Base-by-base conservation (phyloP, 2,888 invertebrate genomes). In the Lacanobia oleracea region DNA sequence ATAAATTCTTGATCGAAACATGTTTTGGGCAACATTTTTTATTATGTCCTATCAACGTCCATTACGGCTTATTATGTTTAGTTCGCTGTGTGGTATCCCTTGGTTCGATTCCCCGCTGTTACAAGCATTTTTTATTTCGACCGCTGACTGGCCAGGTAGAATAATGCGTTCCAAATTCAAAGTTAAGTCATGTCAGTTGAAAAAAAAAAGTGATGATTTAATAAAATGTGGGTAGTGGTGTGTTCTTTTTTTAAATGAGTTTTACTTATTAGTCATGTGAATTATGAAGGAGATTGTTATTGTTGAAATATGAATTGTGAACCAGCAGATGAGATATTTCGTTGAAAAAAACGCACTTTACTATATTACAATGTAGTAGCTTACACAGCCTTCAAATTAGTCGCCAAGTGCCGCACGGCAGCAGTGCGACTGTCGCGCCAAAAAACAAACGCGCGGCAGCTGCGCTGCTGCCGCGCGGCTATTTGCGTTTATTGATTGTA, bases 21-120 rank as follows among this genome's bases (percentile, higher is more conserved):
- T 82, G 81, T 74, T 75, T 83, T n/a, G 72, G 67, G 62, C 65
- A 48, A 57, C 71, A 72, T 89, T 89, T 91, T 91, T 91, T 89
- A 88, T 90, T 83, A 84, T 82, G 86, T 79, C 89, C 90, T 91
- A 93, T 93, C 92, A 91, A 80, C 90, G 91, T 91, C 89, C 93
- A 94, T 94, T 94, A 94, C 90, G 75, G 89, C 89, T 91, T 92
- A 94, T 94, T 93, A 94, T 92, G 92, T 91, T 91, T 89, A 91
- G 91, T 92, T 90, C 90, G 89, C 91, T 91, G 92, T 91, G 89
- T 82, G 91, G 90, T 89, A 88, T 92, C 91, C 92, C 87, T 83
- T 86, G 85, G 89, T 61, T 77, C 79, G 91, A 82, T 86, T 86
- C 87, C 94, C 93, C 90, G 93, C 94, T 93, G 94, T 88, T 91